Evolutionary conservation across 2,888 invertebrate species (phyloP).

Genomic region (Euproctis similis): DNA sequence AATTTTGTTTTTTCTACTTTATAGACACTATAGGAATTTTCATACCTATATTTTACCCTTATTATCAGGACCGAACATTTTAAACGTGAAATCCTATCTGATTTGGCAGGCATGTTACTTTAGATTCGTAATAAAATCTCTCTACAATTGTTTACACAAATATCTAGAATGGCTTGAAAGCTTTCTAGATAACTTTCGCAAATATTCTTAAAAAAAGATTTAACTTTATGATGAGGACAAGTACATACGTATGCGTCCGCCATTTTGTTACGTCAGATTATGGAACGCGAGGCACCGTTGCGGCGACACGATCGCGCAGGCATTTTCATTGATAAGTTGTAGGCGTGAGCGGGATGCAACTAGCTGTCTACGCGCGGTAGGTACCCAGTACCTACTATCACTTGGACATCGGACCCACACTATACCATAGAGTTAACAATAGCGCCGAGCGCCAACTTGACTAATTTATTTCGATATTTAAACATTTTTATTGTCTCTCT

Average conservation of each 20-base stretch:
- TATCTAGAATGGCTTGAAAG: conserved; percentile 4
- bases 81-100: too few species aligned
- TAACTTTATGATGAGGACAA: conserved; percentile 23
- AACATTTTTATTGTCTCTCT: conserved; percentile 7
- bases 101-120: too few species aligned
- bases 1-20: too few species aligned
- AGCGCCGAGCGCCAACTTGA: conserved; percentile 21
- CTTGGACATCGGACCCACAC: conserved; percentile 25
- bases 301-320: conserved; percentile 42
- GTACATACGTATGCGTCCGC: conserved; percentile 41
- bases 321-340: conserved; percentile 70
- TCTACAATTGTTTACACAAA: too few species aligned
- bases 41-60: too few species aligned
- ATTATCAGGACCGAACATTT: too few species aligned
- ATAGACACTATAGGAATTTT: too few species aligned
- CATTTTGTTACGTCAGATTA: conserved; percentile 67
- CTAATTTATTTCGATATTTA: conserved; percentile 21
- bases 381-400: too few species aligned
- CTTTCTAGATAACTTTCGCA: conserved; percentile 15
- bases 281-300: conserved; percentile 62
- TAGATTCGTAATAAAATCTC: too few species aligned
- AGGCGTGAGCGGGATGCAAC: conserved; percentile 59
- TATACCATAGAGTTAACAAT: conserved; percentile 28
- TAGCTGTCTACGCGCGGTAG: conserved; percentile 34
- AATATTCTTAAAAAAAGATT: conserved; percentile 25